phyloP scores from a whole-genome alignment of 1,140 invertebrate species.

The Drosophila obscura region DNA sequence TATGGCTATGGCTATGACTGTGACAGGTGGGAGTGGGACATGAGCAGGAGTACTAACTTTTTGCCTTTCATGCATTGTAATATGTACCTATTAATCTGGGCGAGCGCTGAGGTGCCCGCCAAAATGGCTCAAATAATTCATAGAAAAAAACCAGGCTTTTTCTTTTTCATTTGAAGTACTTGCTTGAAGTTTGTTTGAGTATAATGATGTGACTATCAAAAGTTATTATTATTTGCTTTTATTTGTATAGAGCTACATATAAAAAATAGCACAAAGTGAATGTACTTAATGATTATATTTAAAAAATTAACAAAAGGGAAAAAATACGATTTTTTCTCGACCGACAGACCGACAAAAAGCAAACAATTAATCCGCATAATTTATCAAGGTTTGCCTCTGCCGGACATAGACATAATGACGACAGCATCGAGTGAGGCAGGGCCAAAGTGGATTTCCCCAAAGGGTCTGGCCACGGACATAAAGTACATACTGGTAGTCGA shows the following conservation, averaged over 20 bases:
- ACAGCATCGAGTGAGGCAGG: constrained; percentile 10
- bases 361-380: constrained; percentile 45
- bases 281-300: no score
- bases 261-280: no score
- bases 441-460: constrained; percentile 21
- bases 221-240: neutral
- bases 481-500: no score
- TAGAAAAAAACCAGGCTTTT: no score
- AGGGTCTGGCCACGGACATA: neutral
- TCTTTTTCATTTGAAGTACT: no score
- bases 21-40: neutral
- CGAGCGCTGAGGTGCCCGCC: no score
- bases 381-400: constrained; percentile 36
- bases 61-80: neutral
- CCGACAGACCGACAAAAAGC: neutral
- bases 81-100: neutral
- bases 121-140: no score
- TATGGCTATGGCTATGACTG: constrained; percentile 6
- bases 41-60: constrained; percentile 1
- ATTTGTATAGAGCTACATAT: no score
- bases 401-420: constrained; percentile 40
- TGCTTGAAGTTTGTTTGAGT: neutral
- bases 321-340: no score
- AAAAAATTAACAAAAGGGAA: no score
- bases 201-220: neutral